Conservation (phyloP, 2,113 vertebrate genomes). For the Lepidothrix coronata region DNA sequence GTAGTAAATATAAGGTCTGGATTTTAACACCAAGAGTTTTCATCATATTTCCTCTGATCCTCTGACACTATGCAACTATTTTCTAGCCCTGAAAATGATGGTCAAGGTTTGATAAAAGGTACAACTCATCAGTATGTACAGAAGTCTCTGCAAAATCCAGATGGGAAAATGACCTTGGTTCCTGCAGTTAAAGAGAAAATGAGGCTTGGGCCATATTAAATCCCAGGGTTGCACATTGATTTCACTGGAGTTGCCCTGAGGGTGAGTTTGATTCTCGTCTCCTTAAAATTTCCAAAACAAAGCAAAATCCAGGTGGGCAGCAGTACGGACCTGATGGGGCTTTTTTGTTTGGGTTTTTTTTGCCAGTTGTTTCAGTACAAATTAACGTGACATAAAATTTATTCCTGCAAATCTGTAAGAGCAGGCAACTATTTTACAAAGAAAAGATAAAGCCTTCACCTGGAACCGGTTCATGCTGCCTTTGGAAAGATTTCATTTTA, state of each 20-base stretch:
- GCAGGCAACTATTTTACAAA: neutral
- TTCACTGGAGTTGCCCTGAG: neutral
- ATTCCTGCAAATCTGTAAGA: neutral
- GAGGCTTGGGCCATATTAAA: slow-evolving; percentile 44
- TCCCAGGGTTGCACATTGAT: neutral
- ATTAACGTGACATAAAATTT: neutral
- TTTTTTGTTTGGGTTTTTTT: neutral
- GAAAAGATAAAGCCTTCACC: neutral
- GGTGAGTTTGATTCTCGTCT: neutral
- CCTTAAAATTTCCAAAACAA: neutral
- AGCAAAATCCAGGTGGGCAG: neutral
- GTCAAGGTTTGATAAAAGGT: slow-evolving; percentile 30
- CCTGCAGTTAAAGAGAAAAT: slow-evolving; percentile 46
- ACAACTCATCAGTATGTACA: slow-evolving; percentile 35
- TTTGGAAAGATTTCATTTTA: neutral
- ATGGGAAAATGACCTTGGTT: slow-evolving; percentile 56
- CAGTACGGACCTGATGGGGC: neutral
- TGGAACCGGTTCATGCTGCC: neutral
- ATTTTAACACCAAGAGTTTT: neutral
- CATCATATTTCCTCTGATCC: neutral
- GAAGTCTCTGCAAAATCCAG: slow-evolving; percentile 30
- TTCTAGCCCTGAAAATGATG: neutral
- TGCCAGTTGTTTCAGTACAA: neutral
- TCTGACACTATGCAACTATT: neutral
- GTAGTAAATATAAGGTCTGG: neutral